Percentiles rank a stretch among this genome's conserved stretches.
Conservation (phyloP, 2,797 vertebrate genomes). For the Lacerta agilis region DNA sequence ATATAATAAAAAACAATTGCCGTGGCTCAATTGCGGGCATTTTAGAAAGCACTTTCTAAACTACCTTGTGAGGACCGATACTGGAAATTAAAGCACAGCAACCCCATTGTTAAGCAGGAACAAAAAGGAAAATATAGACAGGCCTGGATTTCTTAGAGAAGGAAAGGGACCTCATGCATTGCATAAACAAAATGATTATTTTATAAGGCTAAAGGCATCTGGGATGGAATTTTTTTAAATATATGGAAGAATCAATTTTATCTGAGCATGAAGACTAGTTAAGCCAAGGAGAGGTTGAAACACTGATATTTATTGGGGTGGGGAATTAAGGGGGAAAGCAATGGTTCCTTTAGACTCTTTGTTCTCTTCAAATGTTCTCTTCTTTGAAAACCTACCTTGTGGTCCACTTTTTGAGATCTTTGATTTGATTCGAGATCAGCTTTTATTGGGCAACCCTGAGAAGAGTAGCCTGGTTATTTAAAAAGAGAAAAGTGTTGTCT, state of each 20-base stretch:
- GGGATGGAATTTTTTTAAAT: constrained; percentile 11
- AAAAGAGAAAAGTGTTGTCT: constrained; percentile 51
- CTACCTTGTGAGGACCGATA: neutral
- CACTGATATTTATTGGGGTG: constrained; percentile 28
- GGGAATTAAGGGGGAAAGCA: neutral
- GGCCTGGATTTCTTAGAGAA: neutral
- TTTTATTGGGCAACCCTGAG: constrained; percentile 67
- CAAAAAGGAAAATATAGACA: constrained; percentile 37
- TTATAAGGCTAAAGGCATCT: neutral
- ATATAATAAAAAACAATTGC: constrained; percentile 41
- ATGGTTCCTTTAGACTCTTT: neutral
- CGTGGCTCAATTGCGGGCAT: constrained; percentile 28
- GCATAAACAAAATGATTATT: neutral
- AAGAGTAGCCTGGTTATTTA: constrained; percentile 60
- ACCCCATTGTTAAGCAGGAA: constrained; percentile 44
- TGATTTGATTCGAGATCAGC: constrained; percentile 61
- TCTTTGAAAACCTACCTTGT: constrained; percentile 4
- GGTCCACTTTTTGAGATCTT: constrained; percentile 1
- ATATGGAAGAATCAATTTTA: constrained; percentile 30
- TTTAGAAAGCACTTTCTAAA: constrained; percentile 61
- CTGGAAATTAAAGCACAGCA: constrained; percentile 35
- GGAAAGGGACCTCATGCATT: neutral
- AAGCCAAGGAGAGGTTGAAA: constrained; percentile 41
- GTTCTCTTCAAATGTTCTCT: neutral
- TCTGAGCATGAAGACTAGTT: constrained; percentile 7